phyloP scores from a whole-genome alignment of 2,888 invertebrate genomes.

The Strigamia transsilvanica region DNA sequence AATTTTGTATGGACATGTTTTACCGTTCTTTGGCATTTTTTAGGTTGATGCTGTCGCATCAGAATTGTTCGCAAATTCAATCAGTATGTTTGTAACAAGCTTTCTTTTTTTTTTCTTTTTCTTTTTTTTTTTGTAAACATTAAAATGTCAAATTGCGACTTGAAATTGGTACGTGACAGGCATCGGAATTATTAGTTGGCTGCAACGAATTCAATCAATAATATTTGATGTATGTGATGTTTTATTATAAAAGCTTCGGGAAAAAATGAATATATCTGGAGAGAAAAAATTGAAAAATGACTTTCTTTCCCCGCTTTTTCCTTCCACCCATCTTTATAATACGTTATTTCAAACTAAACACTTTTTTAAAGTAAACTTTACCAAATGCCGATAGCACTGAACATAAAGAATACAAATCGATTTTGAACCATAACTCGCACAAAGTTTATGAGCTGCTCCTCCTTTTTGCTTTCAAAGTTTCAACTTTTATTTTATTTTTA shows the following conservation, averaged over 20 bases:
- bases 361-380: background rate
- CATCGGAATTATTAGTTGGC: background rate
- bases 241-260: background rate
- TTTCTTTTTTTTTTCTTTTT: background rate
- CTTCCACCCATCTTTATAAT: background rate
- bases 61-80: no score
- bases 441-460: background rate
- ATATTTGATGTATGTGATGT: constrained; percentile 12
- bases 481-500: background rate
- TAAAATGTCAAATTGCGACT: constrained; percentile 15
- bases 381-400: background rate
- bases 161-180: background rate
- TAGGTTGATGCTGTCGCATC: no score
- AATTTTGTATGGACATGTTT: no score
- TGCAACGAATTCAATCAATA: constrained; percentile 18
- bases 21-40: no score
- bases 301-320: background rate
- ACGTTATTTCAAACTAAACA: background rate
- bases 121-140: background rate
- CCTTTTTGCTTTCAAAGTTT: background rate
- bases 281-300: constrained; percentile 1
- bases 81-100: background rate
- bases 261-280: constrained; percentile 31
- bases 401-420: constrained; percentile 3
- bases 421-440: background rate